Conservation (phyloP, 37 sponge, comb jelly and placozoan genomes). For the Cliona cf. orientalis region DNA sequence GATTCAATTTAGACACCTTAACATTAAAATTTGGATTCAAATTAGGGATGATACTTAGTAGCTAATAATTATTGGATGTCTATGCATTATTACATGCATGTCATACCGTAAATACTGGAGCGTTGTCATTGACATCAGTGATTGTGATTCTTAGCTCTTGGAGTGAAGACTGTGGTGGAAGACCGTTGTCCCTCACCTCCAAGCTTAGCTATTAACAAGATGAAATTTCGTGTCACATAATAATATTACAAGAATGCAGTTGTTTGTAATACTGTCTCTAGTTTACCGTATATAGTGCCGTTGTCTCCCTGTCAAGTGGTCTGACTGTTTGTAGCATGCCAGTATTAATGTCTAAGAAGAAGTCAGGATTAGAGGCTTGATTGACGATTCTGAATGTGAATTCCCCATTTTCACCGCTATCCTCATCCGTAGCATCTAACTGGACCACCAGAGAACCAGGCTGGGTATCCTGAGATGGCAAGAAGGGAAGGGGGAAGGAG, state of each 20-base stretch:
- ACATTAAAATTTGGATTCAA: no score
- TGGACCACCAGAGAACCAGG: background rate
- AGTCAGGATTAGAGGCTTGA: background rate
- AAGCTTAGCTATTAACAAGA: background rate
- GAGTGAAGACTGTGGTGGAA: conserved; percentile 7
- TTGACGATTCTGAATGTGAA: background rate
- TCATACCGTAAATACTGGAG: conserved; percentile 23
- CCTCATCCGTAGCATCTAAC: conserved; percentile 5
- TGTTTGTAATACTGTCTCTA: background rate
- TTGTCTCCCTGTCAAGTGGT: conserved; percentile 26
- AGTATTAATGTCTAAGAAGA: background rate
- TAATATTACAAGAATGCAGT: background rate
- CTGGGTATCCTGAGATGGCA: conserved; percentile 14
- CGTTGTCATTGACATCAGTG: conserved; percentile 34
- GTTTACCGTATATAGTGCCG: conserved; percentile 12
- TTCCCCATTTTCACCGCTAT: conserved; percentile 19
- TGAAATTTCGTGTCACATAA: background rate
- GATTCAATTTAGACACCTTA: no score
- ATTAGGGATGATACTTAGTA: no score
- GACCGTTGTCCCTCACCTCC: conserved; percentile 26
- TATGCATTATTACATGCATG: background rate
- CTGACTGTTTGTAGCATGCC: background rate
- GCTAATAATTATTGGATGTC: background rate
- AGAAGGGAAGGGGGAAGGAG: no score
- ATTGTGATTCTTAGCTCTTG: conserved; percentile 1